Conservation (phyloP, 1,140 invertebrate genomes). For the Octopus sinensis region DNA sequence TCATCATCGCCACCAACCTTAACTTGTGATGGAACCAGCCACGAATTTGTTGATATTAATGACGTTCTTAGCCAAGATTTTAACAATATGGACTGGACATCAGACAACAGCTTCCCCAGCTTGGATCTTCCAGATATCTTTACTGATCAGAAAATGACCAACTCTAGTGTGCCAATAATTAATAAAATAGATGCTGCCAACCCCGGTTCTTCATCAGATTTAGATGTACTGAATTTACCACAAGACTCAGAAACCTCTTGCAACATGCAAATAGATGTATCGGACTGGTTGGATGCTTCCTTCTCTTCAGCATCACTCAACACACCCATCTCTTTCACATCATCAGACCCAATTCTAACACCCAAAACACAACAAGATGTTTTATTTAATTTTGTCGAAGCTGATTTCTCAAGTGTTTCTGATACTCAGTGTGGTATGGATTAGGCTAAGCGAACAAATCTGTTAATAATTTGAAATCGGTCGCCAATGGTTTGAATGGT, state of each 20-base stretch:
- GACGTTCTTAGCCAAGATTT: slow-evolving; percentile 45
- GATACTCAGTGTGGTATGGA: slow-evolving; percentile 57
- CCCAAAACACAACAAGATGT: slow-evolving; percentile 65
- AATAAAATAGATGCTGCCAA: neutral
- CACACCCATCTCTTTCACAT: slow-evolving; percentile 53
- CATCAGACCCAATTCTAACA: slow-evolving; percentile 66
- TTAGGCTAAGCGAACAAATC: slow-evolving; percentile 51
- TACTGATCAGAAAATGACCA: slow-evolving; percentile 26
- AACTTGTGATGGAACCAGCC: slow-evolving; percentile 20
- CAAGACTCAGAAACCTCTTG: slow-evolving; percentile 34
- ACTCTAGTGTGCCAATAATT: neutral
- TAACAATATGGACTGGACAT: slow-evolving; percentile 50
- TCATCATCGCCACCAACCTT: neutral
- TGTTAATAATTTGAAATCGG: no score
- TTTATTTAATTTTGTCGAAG: slow-evolving; percentile 71
- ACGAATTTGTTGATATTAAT: slow-evolving; percentile 44
- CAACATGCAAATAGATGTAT: slow-evolving; percentile 69
- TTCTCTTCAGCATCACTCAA: slow-evolving; percentile 47
- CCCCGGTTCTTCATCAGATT: slow-evolving; percentile 15
- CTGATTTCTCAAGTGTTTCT: slow-evolving; percentile 65
- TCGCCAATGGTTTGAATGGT: no score
- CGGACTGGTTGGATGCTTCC: slow-evolving; percentile 70
- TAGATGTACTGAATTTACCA: slow-evolving; percentile 28
- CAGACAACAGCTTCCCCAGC: slow-evolving; percentile 36
- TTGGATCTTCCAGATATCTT: slow-evolving; percentile 41